Base-by-base conservation (phyloP, 2,113 vertebrate genomes). In the Tretioscincus oriximinensis region DNA sequence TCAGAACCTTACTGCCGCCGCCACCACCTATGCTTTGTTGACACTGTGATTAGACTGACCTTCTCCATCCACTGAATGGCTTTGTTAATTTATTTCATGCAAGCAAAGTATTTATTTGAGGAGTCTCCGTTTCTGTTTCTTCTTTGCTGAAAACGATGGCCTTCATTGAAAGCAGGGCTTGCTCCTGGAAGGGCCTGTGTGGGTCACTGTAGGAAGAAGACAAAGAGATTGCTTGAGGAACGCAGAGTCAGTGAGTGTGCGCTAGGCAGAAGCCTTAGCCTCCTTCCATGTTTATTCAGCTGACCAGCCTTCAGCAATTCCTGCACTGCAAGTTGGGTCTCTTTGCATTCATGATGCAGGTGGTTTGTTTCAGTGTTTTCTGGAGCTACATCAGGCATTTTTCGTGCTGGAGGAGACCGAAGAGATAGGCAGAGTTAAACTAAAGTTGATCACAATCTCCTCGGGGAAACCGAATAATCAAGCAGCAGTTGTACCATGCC, bases 1-100 rank as follows among this genome's bases (percentile, higher is more conserved):
- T 51, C 76, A 80, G 83, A 54, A 76, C 81, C 75, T 81, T 85
- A 85, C 80, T 24, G 60, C 86, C 31, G 67, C 87, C 84, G 71
- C 86, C 82, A 65, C 81, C 80, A 20, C 54, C 54, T 58, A 18
- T 58, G 14, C 18, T 49, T 69, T 24, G 45, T 22, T 70, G 88
- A 85, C 90, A 80, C 78, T 90, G 85, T 89, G 87, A 87, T 54
- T 71, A 67, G 81, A 90, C 70, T 4, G 1, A 69, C 58, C 81
- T 81, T 61, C 88, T 81, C 76, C 80, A 83, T 86, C 81, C 47
- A 12, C 85, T 90, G 90, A 88, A 89, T 87, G 76, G 91, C 90
- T 88, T 84, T 85, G 6, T 94, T 95, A 95, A 95, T 94, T 95
- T 94, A 95, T 95, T 96, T 95, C 91, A 88, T 87, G 83, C 81